Percentiles rank a stretch among this genome's conserved stretches.
These are phyloP conservation scores for Trissoscelio sp. DNA, from an alignment of 2,888 invertebrate genomes.

Conservation along the genomic window DNA sequence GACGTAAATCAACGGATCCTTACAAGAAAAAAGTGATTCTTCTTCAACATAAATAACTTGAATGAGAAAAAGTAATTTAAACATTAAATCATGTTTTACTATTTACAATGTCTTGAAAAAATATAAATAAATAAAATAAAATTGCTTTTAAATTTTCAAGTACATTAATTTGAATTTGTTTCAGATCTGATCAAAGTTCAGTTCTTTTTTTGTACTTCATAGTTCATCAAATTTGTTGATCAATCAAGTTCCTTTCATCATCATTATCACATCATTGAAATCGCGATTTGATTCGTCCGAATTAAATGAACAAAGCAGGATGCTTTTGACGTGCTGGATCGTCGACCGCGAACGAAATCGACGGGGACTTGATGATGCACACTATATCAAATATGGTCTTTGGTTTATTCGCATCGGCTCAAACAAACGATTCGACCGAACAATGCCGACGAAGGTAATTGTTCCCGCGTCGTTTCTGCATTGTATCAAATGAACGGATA, in stretches of 20 bases:
- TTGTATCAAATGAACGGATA: conserved; percentile 77
- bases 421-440: conserved; percentile 45
- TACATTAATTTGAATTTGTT: no score
- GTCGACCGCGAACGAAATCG: conserved; percentile 65
- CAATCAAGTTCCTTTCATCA: conserved; percentile 16
- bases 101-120: no score
- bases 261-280: conserved; percentile 35
- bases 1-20: neutral
- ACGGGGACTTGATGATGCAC: conserved; percentile 65
- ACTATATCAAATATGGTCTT: conserved; percentile 57
- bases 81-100: no score
- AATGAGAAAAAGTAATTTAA: no score
- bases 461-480: conserved; percentile 66
- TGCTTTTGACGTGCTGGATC: conserved; percentile 64
- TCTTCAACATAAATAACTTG: no score
- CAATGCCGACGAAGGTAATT: conserved; percentile 58
- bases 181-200: neutral
- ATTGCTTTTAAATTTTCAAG: no score
- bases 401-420: conserved; percentile 44
- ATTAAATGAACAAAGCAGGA: conserved; percentile 23
- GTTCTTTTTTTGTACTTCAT: neutral
- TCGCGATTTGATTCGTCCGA: neutral
- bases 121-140: no score
- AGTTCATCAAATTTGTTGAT: neutral
- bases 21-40: no score